Conservation (phyloP, 2,888 invertebrate genomes). For the Aradus depressus region DNA sequence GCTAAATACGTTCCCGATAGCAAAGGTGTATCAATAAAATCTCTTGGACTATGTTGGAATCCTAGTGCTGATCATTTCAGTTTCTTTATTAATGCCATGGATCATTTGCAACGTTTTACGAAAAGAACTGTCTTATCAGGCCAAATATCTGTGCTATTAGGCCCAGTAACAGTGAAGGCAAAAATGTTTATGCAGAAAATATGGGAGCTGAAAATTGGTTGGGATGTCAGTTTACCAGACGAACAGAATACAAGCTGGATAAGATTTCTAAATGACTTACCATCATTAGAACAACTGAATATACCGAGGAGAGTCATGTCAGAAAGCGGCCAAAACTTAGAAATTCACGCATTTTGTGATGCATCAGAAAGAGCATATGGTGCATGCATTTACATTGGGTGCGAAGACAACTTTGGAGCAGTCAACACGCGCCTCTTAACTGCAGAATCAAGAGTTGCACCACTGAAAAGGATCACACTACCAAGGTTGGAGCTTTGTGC, state of each 20-base stretch:
- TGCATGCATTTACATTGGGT: too few species aligned
- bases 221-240: not conserved
- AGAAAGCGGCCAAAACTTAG: too few species aligned
- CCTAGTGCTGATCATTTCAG: not conserved
- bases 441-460: not conserved
- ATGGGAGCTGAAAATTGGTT: not conserved
- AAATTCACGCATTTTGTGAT: too few species aligned
- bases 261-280: too few species aligned
- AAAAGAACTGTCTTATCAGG: not conserved
- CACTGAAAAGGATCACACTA: not conserved
- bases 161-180: not conserved
- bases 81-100: not conserved
- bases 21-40: too few species aligned
- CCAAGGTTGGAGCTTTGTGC: slow-evolving; percentile 6
- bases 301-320: too few species aligned
- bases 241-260: not conserved
- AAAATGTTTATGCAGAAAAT: not conserved
- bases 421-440: too few species aligned
- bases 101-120: not conserved
- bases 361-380: too few species aligned
- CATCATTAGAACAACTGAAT: too few species aligned
- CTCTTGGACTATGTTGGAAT: not conserved
- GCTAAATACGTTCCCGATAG: too few species aligned
- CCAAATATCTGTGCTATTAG: not conserved
- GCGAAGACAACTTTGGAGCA: too few species aligned